A percentile compares a stretch with the other conserved stretches of the same genome.
Evolutionary conservation across 2,797 vertebrate species (phyloP).

Genomic region (Aplochiton taeniatus): DNA sequence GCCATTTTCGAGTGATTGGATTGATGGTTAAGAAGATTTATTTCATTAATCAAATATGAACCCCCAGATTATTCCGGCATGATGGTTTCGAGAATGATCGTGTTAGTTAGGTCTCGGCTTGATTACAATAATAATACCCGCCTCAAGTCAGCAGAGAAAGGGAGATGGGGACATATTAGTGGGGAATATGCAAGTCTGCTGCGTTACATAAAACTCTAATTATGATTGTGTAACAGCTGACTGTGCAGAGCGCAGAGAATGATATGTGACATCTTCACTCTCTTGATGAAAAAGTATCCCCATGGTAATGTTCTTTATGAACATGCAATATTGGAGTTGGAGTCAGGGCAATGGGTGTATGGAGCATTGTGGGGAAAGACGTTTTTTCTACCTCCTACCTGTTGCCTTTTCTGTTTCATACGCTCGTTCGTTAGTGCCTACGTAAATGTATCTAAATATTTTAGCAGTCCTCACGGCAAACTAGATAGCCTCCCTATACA

Average conservation of each 20-base stretch:
- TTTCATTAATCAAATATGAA: slow-evolving; percentile 75
- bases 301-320: slow-evolving; percentile 37
- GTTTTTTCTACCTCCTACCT: no score
- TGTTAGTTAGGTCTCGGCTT: slow-evolving; percentile 68
- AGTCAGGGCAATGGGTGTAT: no score
- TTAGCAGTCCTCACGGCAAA: no score
- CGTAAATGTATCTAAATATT: no score
- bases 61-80: slow-evolving; percentile 68
- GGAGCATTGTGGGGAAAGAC: no score
- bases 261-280: slow-evolving; percentile 8
- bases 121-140: slow-evolving; percentile 71
- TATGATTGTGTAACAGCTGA: slow-evolving; percentile 51
- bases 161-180: slow-evolving; percentile 52
- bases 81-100: slow-evolving; percentile 70
- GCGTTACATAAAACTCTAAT: slow-evolving; percentile 56
- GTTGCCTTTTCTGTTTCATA: no score
- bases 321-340: not conserved
- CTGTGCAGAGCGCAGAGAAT: slow-evolving; percentile 32
- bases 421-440: no score
- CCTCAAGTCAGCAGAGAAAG: slow-evolving; percentile 56
- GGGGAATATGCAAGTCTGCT: slow-evolving; percentile 61
- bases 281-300: slow-evolving; percentile 17
- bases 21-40: slow-evolving; percentile 71
- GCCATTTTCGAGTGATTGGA: slow-evolving; percentile 57
- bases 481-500: no score